Conservation (phyloP, 2,888 invertebrate genomes). For the Agapetus fuscipes region DNA sequence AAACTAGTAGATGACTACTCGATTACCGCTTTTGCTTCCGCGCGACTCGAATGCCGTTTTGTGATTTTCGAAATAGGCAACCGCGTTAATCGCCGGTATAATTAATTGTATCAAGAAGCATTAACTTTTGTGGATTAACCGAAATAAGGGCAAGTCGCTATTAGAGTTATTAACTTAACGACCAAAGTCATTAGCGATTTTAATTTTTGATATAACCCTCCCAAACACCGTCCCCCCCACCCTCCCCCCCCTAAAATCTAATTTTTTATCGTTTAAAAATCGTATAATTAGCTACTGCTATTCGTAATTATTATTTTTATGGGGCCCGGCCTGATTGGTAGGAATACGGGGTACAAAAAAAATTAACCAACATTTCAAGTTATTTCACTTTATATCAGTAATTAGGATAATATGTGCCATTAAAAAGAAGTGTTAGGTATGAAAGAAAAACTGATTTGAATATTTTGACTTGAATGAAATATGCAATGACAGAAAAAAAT, state of each 20-base stretch:
- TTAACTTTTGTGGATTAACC: conserved; percentile 19
- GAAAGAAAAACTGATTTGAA: neutral
- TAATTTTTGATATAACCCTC: conserved; percentile 35
- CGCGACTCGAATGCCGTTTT: too few species aligned
- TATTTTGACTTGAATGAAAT: neutral
- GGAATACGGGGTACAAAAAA: neutral
- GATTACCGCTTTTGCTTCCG: too few species aligned
- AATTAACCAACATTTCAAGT: neutral
- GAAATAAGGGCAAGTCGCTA: conserved; percentile 38
- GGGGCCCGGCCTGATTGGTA: too few species aligned
- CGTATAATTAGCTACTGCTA: conserved; percentile 21
- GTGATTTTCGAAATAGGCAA: too few species aligned
- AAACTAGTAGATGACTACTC: too few species aligned
- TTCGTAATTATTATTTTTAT: conserved; percentile 19
- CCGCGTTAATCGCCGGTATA: too few species aligned
- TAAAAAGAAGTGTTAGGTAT: neutral
- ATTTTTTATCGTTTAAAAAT: conserved; percentile 17
- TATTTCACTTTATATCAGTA: too few species aligned
- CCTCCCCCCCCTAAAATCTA: conserved; percentile 13
- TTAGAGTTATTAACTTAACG: conserved; percentile 51
- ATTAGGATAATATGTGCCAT: too few species aligned
- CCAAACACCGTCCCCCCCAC: too few species aligned
- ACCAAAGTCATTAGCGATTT: conserved; percentile 48
- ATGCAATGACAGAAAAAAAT: too few species aligned
- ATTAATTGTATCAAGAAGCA: conserved; percentile 20